Conservation (phyloP, 2,888 invertebrate species). For the Sarcophaga caerulescens region DNA sequence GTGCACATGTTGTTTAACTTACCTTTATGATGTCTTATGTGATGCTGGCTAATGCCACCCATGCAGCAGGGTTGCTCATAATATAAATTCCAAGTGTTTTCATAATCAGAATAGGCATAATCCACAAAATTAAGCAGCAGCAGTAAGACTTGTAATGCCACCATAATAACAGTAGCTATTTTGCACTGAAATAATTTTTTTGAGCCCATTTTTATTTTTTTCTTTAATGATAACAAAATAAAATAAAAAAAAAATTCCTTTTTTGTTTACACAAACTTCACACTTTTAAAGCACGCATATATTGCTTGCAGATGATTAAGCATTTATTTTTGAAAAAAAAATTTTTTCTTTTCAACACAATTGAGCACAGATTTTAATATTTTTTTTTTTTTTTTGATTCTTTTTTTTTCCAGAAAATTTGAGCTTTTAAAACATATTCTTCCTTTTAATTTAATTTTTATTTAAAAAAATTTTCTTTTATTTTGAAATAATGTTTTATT, state of each 20-base stretch:
- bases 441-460: too few relatives aligned
- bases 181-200: slow-evolving; percentile 51
- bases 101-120: slow-evolving; percentile 82
- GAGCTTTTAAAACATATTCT: too few relatives aligned
- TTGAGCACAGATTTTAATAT: background rate
- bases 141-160: slow-evolving; percentile 74
- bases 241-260: slow-evolving; percentile 1
- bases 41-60: slow-evolving; percentile 83
- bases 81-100: slow-evolving; percentile 87
- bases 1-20: slow-evolving; percentile 79
- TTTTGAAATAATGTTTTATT: too few relatives aligned
- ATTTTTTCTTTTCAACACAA: background rate
- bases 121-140: slow-evolving; percentile 79
- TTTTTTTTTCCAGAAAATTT: background rate
- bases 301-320: background rate
- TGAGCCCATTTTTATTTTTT: slow-evolving; percentile 58
- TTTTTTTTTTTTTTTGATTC: slow-evolving; percentile 15
- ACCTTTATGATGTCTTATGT: slow-evolving; percentile 89
- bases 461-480: too few relatives aligned
- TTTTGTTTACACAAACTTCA: slow-evolving; percentile 3
- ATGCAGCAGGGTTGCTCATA: slow-evolving; percentile 89
- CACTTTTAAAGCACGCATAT: slow-evolving; percentile 4
- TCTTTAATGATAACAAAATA: slow-evolving; percentile 19
- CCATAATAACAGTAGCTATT: slow-evolving; percentile 70
- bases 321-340: slow-evolving; percentile 16